Percentiles rank a stretch among this genome's conserved stretches.
These are phyloP conservation scores for Hypsibius dujardini DNA, from an alignment of 1,140 invertebrate species.

Conservation along the genomic window DNA sequence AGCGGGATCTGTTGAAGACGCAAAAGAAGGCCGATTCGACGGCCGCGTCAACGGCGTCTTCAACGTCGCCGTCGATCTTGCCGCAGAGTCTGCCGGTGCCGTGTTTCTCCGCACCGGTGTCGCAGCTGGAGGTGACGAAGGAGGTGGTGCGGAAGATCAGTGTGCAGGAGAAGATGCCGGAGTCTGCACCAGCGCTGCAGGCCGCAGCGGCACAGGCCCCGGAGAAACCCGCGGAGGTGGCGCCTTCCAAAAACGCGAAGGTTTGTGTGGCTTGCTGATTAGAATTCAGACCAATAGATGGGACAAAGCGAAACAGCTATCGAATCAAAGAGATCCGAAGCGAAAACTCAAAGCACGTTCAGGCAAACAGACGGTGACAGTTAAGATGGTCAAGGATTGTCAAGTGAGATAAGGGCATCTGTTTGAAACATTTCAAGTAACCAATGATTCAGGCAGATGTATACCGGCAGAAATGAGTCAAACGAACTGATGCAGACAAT, in stretches of 20 bases:
- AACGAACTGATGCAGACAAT: too few relatives aligned
- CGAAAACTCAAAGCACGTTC: neutral
- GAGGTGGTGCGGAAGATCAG: neutral
- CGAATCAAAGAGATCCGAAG: too few relatives aligned
- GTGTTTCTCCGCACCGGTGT: too few relatives aligned
- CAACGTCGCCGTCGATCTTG: too few relatives aligned
- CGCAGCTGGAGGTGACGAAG: neutral
- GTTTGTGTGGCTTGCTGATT: neutral
- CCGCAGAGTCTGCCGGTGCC: too few relatives aligned
- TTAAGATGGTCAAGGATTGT: neutral
- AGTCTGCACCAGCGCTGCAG: neutral
- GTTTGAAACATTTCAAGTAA: too few relatives aligned
- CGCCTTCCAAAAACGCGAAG: neutral
- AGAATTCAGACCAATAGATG: too few relatives aligned
- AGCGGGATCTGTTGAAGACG: constrained; percentile 15
- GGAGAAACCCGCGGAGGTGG: neutral
- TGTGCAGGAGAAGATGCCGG: neutral
- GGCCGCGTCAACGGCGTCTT: neutral
- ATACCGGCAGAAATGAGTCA: too few relatives aligned
- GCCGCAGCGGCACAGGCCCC: neutral
- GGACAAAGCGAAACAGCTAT: too few relatives aligned
- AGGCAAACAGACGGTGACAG: neutral
- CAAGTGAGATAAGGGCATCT: too few relatives aligned
- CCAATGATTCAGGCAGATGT: too few relatives aligned
- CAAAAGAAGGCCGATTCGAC: constrained; percentile 3